phyloP scores from a whole-genome alignment of 2,797 vertebrate genomes.

The Mionectes olivaceus region DNA sequence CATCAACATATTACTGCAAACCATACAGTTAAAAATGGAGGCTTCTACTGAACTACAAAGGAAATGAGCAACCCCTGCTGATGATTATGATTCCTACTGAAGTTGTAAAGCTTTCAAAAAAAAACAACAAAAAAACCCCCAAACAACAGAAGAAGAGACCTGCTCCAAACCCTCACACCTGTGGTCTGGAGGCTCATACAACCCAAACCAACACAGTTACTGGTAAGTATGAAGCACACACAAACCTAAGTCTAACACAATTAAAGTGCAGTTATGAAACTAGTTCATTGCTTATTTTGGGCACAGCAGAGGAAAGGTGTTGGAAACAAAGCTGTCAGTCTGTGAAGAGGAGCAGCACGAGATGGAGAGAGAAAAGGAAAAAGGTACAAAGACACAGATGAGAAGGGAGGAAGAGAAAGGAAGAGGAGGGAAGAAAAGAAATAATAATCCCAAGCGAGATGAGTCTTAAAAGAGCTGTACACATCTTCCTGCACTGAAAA shows the following conservation, averaged over 20 bases:
- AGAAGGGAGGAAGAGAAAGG: not conserved
- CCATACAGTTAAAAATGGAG: not conserved
- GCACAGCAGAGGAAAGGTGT: not conserved
- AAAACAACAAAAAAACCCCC: not conserved
- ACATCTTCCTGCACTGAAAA: not conserved
- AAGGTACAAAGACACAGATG: not conserved
- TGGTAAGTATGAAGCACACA: not conserved
- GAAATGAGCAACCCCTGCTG: not conserved
- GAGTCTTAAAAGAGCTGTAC: not conserved
- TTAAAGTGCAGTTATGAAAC: not conserved
- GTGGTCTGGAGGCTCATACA: accelerated
- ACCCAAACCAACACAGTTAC: accelerated
- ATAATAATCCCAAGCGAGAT: not conserved
- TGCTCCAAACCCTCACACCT: not conserved
- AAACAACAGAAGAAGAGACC: not conserved
- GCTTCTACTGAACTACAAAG: not conserved
- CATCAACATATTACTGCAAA: not conserved
- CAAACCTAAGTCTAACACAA: not conserved
- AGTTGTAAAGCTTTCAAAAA: not conserved
- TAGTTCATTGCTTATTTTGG: slow-evolving; percentile 14
- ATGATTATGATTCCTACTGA: not conserved
- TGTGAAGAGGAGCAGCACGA: not conserved
- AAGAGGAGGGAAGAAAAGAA: not conserved
- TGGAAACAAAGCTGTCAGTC: not conserved
- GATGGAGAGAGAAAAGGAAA: not conserved